Conservation (phyloP, 1,140 invertebrate genomes). For the Proales similis region DNA sequence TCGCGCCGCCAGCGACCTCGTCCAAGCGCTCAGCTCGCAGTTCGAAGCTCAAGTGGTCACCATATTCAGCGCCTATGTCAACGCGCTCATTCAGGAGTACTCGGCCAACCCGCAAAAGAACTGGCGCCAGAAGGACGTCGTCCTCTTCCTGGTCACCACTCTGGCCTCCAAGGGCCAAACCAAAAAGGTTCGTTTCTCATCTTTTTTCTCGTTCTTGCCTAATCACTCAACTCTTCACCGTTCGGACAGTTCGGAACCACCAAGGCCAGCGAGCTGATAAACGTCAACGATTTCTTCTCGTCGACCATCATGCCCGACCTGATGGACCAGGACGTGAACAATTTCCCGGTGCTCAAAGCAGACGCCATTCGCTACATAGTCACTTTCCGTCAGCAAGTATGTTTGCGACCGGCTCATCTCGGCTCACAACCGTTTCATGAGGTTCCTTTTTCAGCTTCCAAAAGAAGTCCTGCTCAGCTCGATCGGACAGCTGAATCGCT, state of each 20-base stretch:
- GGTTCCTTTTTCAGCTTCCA: constrained; percentile 58
- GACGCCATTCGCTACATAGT: constrained; percentile 92
- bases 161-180: constrained; percentile 83
- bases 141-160: constrained; percentile 88
- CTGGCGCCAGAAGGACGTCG: constrained; percentile 90
- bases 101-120: constrained; percentile 64
- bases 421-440: not conserved
- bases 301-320: constrained; percentile 78
- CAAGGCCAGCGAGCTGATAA: constrained; percentile 76
- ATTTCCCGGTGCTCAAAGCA: constrained; percentile 81
- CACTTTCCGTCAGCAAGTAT: constrained; percentile 75
- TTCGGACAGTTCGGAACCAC: constrained; percentile 89
- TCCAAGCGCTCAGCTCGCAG: constrained; percentile 48
- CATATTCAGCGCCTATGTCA: constrained; percentile 29
- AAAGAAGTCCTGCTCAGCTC: constrained; percentile 62
- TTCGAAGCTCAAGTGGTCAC: constrained; percentile 34
- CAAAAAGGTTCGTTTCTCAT: constrained; percentile 54
- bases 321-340: constrained; percentile 65
- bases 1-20: constrained; percentile 87
- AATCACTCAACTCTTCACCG: constrained; percentile 41
- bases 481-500: constrained; percentile 69
- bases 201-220: not conserved
- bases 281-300: constrained; percentile 75
- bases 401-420: not conserved
- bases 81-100: constrained; percentile 62